A percentile compares a stretch with the other conserved stretches of the same genome.
phyloP scores from a whole-genome alignment of 2,888 invertebrate genomes.

The Dastarcus helophoroides region DNA sequence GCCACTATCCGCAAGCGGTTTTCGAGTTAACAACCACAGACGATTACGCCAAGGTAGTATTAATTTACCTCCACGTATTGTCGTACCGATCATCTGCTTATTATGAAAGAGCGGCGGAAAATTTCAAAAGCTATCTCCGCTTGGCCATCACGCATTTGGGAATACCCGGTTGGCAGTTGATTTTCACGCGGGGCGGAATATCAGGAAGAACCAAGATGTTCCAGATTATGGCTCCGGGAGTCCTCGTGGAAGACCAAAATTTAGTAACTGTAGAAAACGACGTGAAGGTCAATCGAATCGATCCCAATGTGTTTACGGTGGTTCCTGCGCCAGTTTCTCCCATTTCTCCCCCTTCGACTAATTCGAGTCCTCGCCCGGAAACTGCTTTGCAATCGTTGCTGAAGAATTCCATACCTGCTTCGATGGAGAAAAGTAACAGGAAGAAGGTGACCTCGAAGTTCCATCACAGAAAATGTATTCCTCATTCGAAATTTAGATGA shows the following conservation, averaged over 20 bases:
- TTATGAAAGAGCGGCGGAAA: constrained; percentile 43
- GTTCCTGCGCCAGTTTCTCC: too few relatives aligned
- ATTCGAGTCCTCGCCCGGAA: too few relatives aligned
- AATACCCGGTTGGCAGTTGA: constrained; percentile 74
- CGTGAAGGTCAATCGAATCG: constrained; percentile 20
- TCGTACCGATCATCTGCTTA: neutral
- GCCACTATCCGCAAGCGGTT: too few relatives aligned
- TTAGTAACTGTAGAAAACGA: constrained; percentile 14
- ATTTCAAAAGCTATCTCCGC: constrained; percentile 74
- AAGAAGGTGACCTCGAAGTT: too few relatives aligned
- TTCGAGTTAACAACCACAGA: constrained; percentile 24
- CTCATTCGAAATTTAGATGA: too few relatives aligned
- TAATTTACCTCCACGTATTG: constrained; percentile 20
- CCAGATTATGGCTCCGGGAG: constrained; percentile 54
- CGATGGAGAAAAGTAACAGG: too few relatives aligned
- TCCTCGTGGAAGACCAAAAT: constrained; percentile 19
- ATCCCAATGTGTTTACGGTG: constrained; percentile 22
- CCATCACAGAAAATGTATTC: too few relatives aligned
- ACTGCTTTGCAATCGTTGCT: too few relatives aligned
- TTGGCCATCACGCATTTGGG: constrained; percentile 84
- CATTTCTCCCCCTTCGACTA: too few relatives aligned
- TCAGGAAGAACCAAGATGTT: constrained; percentile 46
- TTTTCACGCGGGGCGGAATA: constrained; percentile 21
- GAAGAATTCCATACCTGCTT: too few relatives aligned
- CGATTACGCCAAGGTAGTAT: constrained; percentile 24